Base-by-base conservation (phyloP, 2,113 vertebrate genomes). In the Tyto alba region DNA sequence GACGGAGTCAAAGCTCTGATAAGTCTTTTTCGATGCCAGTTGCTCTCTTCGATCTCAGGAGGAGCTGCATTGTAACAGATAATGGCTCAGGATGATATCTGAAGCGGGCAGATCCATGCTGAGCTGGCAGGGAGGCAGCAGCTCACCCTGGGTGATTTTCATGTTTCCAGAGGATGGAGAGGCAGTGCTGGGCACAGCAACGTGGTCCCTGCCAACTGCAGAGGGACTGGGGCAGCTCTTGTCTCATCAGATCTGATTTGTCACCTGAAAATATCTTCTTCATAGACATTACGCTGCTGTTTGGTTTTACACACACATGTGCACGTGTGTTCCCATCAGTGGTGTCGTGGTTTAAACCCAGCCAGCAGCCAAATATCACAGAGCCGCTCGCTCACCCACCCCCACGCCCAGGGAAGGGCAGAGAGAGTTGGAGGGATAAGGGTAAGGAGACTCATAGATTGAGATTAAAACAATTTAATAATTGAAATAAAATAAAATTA, bases 291-390 rank as follows among this genome's bases (percentile, higher is more conserved):
- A 56, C 4, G 2, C 63, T 69, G 34, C n/a, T 43, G 34, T 43
- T 48, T 77, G 41, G 16, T 64, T 48, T 80, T 75, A 57, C 48
- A 89, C 18, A 20, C 2, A 21, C 3, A 1, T 2, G 7, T 36
- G 25, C 50, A 38, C 0, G 0, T 1, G 1, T 32, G 43, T 25
- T 60, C 50, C 63, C 26, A 57, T 52, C 48, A 52, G 26, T 27
- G 20, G 45, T 20, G 19, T 21, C 20, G 20, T 47, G 45, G 4
- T 47, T 47, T 47, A 47, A 47, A 47, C 45, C 45, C 21, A 4
- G 19, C 45, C 21, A 20, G 45, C 45, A 47, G 20, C 45, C 9
- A 5, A 47, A 47, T 20, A 47, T 20, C 45, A 47, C 9, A 5
- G 18, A 47, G 45, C 9, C 20, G 45, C 19, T 47, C 19, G 20